Percentiles rank a stretch among this genome's conserved stretches.
Evolutionary conservation across 2,888 invertebrate genomes (phyloP).

Genomic region (Glaucopsyche alexis): DNA sequence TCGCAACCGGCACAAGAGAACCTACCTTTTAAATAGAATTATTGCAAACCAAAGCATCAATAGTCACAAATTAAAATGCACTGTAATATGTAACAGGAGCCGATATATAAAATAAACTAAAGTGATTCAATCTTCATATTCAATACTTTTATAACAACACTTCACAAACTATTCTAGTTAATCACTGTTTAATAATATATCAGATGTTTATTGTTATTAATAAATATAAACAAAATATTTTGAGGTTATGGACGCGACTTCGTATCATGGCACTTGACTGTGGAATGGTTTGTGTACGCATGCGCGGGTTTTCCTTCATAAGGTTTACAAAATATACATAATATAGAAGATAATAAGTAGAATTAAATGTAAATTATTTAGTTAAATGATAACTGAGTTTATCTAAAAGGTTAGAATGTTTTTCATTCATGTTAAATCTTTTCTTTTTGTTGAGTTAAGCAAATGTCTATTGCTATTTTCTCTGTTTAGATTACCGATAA

Average conservation of each 20-base stretch:
- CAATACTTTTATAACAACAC: neutral
- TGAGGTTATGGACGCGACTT: conserved; percentile 24
- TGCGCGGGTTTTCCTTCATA: neutral
- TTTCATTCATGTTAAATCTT: neutral
- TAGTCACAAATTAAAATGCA: neutral
- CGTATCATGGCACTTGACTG: neutral
- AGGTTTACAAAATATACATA: neutral
- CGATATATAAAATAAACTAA: neutral
- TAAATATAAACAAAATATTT: conserved; percentile 23
- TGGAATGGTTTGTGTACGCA: conserved; percentile 2
- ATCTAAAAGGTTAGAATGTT: neutral
- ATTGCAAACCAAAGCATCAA: neutral
- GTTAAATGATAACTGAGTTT: neutral
- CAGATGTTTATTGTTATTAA: neutral
- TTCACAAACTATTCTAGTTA: neutral
- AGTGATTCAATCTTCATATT: neutral
- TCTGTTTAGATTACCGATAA: no score
- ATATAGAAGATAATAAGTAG: neutral
- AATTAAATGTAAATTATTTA: conserved; percentile 3
- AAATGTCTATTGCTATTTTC: no score
- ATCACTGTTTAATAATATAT: neutral
- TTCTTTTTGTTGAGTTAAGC: no score
- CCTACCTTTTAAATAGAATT: neutral
- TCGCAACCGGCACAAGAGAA: neutral
- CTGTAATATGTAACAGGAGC: neutral